Evolutionary conservation across 2,888 invertebrate genomes (phyloP).

Genomic region (Apamea sordens): DNA sequence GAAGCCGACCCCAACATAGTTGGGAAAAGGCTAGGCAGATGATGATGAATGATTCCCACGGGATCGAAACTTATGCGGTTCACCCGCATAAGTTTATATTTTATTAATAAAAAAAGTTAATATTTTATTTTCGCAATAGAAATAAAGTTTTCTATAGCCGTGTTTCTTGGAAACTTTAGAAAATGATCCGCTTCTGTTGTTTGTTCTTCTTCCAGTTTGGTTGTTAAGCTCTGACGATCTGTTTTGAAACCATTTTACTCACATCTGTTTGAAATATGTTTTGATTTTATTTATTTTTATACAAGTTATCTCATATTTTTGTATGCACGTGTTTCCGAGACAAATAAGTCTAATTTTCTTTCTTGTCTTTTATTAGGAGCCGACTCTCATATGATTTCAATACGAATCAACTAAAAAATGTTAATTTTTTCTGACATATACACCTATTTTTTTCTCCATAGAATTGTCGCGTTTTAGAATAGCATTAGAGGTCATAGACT

Average conservation of each 20-base stretch:
- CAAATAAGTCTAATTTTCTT: neutral
- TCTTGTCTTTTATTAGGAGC: neutral
- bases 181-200: conserved; percentile 8
- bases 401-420: neutral
- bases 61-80: too few species aligned
- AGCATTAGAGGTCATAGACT: too few species aligned
- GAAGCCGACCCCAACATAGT: too few species aligned
- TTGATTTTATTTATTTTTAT: neutral
- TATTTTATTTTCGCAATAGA: neutral
- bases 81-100: too few species aligned
- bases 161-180: neutral
- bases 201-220: too few species aligned
- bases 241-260: neutral
- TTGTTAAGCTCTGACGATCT: neutral
- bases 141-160: neutral
- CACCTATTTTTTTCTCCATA: too few species aligned
- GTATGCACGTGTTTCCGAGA: neutral
- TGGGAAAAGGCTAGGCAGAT: too few species aligned
- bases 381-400: neutral
- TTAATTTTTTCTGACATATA: too few species aligned
- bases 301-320: neutral
- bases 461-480: too few species aligned
- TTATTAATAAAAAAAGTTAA: too few species aligned
- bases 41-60: too few species aligned
- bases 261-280: neutral